Base-by-base conservation (phyloP, 2,888 invertebrate genomes). In the Opisthograptis luteolata region DNA sequence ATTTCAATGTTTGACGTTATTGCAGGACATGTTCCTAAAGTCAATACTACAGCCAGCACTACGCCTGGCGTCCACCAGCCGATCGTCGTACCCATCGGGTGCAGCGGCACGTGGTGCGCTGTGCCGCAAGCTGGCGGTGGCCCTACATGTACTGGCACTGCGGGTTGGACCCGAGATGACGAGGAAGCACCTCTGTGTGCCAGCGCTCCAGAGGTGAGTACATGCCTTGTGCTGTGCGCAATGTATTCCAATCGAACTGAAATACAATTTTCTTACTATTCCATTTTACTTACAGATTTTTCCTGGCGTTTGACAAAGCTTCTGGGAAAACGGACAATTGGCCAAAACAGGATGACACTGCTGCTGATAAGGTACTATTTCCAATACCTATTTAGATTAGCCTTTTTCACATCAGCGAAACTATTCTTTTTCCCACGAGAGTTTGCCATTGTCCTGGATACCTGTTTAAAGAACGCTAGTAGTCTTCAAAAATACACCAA, bases 11-110 rank as follows among this genome's bases (percentile, higher is more conserved):
- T n/a, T n/a, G 9, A 13, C 6, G 9, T 19, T 14, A 22, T 34
- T 61, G 49, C 86, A 98, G 96, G 98, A 98, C 71, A 94, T 94
- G 0, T 93, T 99, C 49, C 91, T 98, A 12, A 95, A 95, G 69
- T 93, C 94, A 13, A 96, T 98, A 34, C 81, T 99, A 0, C 93
- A 96, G 72, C 98, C 98, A 8, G 93, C 95, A 0, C 92, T 98
- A 1, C 93, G 95, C 1, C 87, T 98, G 24, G 88, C 97, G 1
- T 95, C 96, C 2, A 96, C 98, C 0, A 93, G 94, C 0, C 93
- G 95, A 50, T 92, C 95, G 57, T 86, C 93, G 6, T 98, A 98
- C 87, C 97, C 98, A 0, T 95, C 94, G 68, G 97, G 98, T 0
- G 91, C 92, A 35, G 77, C 91, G 15, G 96, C 96, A 0, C 93